A percentile compares a stretch with the other conserved stretches of the same genome.
Evolutionary conservation across 2,113 vertebrate species (phyloP).

Genomic region (Trogon surrucura): DNA sequence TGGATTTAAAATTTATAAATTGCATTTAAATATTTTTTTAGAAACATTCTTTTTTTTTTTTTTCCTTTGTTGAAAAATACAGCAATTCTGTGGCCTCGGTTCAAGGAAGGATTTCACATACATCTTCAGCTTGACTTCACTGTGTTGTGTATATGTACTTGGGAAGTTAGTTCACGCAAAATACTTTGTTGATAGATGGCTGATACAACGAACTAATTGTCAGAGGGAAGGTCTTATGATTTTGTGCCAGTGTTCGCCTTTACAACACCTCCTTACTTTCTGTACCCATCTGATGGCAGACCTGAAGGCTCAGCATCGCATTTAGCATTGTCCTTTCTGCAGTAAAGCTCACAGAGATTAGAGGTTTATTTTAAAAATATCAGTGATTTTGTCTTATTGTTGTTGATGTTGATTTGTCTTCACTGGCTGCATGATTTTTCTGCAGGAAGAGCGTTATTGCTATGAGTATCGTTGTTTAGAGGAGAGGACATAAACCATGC

Average conservation of each 20-base stretch:
- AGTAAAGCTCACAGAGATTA: not conserved
- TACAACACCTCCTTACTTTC: not conserved
- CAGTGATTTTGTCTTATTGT: not conserved
- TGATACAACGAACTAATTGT: not conserved
- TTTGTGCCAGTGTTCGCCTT: not conserved
- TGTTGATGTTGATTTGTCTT: not conserved
- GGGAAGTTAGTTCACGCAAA: not conserved
- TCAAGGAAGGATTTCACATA: not conserved
- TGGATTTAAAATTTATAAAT: not conserved
- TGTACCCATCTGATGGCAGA: not conserved
- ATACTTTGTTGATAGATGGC: not conserved
- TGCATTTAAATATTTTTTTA: not conserved
- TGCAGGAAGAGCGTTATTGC: not conserved
- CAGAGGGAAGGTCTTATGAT: not conserved
- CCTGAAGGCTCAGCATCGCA: not conserved
- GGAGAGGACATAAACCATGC: not conserved
- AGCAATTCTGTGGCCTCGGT: accelerated
- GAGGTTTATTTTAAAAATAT: not conserved
- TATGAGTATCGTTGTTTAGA: not conserved
- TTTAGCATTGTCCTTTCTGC: not conserved
- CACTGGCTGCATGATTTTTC: not conserved
- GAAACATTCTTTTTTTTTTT: not conserved
- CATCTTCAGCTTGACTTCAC: not conserved
- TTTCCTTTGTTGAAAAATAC: not conserved
- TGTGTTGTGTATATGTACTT: not conserved